Evolutionary conservation across 1,140 invertebrate species (phyloP).

Genomic region (Arctopsyche grandis): DNA sequence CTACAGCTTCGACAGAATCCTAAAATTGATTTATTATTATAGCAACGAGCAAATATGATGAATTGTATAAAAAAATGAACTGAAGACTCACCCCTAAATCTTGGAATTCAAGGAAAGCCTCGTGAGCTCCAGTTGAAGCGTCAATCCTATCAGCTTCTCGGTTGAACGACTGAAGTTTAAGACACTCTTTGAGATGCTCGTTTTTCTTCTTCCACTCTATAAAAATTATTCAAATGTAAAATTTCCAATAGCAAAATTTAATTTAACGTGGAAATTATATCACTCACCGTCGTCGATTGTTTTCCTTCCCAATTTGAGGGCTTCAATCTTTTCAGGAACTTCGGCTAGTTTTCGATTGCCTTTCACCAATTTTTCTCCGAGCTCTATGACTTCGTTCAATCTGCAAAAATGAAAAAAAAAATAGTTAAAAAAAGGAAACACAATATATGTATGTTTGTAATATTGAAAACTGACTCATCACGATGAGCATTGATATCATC

Average conservation of each 20-base stretch:
- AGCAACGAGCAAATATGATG: neutral
- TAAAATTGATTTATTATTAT: conserved; percentile 58
- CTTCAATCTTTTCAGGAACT: conserved; percentile 78
- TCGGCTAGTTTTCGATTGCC: conserved; percentile 76
- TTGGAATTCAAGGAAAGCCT: conserved; percentile 90
- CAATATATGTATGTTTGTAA: neutral
- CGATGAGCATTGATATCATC: conserved; percentile 93
- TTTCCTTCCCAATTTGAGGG: conserved; percentile 79
- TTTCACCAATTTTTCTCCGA: conserved; percentile 79
- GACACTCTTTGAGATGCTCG: conserved; percentile 83
- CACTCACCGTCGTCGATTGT: conserved; percentile 78
- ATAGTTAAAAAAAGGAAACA: neutral
- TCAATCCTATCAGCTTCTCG: conserved; percentile 97
- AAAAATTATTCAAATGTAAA: conserved; percentile 41
- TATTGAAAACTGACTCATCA: conserved; percentile 75
- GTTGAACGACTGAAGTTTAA: conserved; percentile 92
- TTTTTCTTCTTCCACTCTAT: conserved; percentile 85
- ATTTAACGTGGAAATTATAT: conserved; percentile 61
- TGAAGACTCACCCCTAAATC: conserved; percentile 80
- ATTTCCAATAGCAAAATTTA: neutral
- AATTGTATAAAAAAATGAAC: conserved; percentile 20
- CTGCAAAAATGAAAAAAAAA: conserved; percentile 63
- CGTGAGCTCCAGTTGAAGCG: conserved; percentile 92
- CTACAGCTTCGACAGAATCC: conserved; percentile 93
- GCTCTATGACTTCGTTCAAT: conserved; percentile 79